A percentile compares a stretch with the other conserved stretches of the same genome.
Conservation (phyloP, 37 sponge, comb jelly and placozoan genomes). For the Cladorhizidae sp. region DNA sequence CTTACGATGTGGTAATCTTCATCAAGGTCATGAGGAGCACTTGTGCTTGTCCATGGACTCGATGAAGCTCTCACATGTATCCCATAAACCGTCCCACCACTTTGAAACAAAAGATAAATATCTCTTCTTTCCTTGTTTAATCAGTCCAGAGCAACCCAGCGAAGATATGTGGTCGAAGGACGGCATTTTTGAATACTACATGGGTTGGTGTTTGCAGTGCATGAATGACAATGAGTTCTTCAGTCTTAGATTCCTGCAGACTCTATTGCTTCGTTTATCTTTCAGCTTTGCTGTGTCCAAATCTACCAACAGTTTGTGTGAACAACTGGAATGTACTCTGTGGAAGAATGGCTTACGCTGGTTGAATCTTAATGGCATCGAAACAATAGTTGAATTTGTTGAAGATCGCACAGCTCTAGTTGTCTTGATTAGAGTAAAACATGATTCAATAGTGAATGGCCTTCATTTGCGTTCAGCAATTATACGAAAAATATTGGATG, state of each 20-base stretch:
- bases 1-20: too few relatives aligned
- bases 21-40: too few relatives aligned
- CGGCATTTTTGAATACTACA: constrained; percentile 15
- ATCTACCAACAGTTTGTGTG: neutral
- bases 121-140: constrained; percentile 51
- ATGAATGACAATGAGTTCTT: constrained; percentile 20
- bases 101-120: neutral
- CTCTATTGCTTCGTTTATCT: constrained; percentile 27
- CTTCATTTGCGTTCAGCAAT: constrained; percentile 28
- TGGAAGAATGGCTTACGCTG: constrained; percentile 58
- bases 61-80: too few relatives aligned
- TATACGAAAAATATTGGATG: constrained; percentile 35
- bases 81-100: too few relatives aligned
- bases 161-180: constrained; percentile 18
- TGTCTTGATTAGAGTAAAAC: constrained; percentile 30
- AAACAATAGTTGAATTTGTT: constrained; percentile 37
- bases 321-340: constrained; percentile 17
- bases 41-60: too few relatives aligned
- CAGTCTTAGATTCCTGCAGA: constrained; percentile 27
- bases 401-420: constrained; percentile 39
- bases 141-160: constrained; percentile 13
- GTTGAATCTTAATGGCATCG: constrained; percentile 46
- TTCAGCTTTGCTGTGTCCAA: constrained; percentile 40
- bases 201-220: constrained; percentile 49
- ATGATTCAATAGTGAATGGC: constrained; percentile 24